Conservation (phyloP, 2,113 vertebrate species). For the Ammospiza caudacuta region DNA sequence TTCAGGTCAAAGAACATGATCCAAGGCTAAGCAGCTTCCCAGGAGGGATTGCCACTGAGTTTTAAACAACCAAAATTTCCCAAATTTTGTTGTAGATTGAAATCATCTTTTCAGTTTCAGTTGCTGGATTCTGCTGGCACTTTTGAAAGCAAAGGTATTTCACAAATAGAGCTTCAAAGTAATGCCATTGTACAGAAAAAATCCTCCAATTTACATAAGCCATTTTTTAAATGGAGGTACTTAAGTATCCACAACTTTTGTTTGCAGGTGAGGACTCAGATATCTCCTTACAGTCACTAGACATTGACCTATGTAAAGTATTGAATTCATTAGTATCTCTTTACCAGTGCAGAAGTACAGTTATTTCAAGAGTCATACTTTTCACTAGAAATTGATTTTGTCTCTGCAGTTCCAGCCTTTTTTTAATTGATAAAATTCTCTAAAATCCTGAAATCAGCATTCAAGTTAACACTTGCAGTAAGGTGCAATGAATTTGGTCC, state of each 20-base stretch:
- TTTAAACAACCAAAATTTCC: neutral
- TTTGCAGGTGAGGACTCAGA: neutral
- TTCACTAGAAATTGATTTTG: neutral
- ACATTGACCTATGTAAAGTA: neutral
- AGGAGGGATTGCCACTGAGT: neutral
- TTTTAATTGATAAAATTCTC: neutral
- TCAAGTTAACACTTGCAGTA: neutral
- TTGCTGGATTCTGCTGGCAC: neutral
- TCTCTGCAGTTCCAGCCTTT: neutral
- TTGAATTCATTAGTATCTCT: neutral
- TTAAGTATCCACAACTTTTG: neutral
- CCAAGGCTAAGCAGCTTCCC: neutral
- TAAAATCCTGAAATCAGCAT: neutral
- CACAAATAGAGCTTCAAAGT: neutral
- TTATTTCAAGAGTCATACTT: neutral
- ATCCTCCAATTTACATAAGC: neutral
- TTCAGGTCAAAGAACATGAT: neutral
- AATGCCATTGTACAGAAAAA: neutral
- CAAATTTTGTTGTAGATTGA: neutral
- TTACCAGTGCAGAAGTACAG: neutral
- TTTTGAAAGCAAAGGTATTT: neutral
- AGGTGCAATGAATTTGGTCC: neutral
- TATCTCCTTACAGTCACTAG: neutral
- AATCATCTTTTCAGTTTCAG: neutral
- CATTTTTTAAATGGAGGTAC: neutral